Evolutionary conservation across 2,113 vertebrate species (phyloP), one percentile per base, ranked within the genome.

Genomic region (Sapajus apella): DNA sequence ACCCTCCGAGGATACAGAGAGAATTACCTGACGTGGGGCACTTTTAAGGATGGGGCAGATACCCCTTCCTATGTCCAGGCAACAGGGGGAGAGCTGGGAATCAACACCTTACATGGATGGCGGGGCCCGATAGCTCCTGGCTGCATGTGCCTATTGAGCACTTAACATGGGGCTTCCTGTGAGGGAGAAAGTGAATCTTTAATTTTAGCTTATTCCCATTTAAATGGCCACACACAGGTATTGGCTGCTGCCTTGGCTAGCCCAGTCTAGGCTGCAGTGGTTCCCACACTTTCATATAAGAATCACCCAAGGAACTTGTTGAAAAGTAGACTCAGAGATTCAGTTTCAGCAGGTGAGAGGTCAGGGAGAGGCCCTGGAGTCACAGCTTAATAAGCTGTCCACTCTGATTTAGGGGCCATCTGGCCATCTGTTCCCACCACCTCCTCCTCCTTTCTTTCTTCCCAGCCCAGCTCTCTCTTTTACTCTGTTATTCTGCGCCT

Each of bases 321-420:
- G 30, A 37, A 23, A 82, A 64, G 55, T 2, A 1, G 61, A 23
- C 52, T 68, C 30, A 18, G 37, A 13, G 37, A 16, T 56, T 7
- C 6, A 7, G 30, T 5, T 52, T 43, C 68, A 0, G 2, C 0
- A 0, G 75, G 58, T 11, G 52, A 66, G 30, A 35, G 13, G 64
- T 32, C 25, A 61, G 58, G 58, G 25, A 16, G 8, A 21, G n/a
- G 30, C n/a, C 43, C 64, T 11, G 50, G 30, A 79, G 13, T 10
- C 4, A 1, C 2, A 30, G 8, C 2, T 0, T 58, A 16, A 45
- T 20, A 18, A 27, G 40, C 11, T 3, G 5, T n/a, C 61, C 13
- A 1, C n/a, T 40, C 52, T 20, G 37, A 21, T 5, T 23, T 20
- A 61, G 47, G 14, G 30, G 13, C 77, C 18, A 2, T 7, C 14